Percentiles rank a stretch among this genome's conserved stretches.
Evolutionary conservation across 2,797 vertebrate species (phyloP).

Genomic region (Champsocephalus gunnari): DNA sequence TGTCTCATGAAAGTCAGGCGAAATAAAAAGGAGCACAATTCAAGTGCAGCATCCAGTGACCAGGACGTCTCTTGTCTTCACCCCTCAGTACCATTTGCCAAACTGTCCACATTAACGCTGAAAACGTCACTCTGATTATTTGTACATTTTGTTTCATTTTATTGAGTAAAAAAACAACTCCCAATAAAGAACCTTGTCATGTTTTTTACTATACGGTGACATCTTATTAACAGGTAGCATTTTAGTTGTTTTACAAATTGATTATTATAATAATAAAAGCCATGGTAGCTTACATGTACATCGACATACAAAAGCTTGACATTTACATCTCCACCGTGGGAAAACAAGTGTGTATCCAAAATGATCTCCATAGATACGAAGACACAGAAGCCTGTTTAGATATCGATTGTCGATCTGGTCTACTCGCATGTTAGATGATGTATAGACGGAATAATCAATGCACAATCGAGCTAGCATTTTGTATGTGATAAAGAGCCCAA

Average conservation of each 20-base stretch:
- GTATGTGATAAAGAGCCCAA: too few species aligned
- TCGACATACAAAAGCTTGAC: neutral
- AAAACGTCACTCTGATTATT: neutral
- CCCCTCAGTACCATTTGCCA: neutral
- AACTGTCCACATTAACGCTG: neutral
- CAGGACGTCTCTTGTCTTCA: neutral
- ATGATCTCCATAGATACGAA: conserved; percentile 2
- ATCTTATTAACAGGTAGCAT: neutral
- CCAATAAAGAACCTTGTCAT: neutral
- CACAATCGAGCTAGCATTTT: too few species aligned
- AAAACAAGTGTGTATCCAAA: neutral
- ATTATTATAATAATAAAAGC: neutral
- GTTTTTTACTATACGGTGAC: neutral
- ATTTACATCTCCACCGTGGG: neutral
- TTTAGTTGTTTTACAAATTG: neutral
- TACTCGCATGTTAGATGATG: too few species aligned
- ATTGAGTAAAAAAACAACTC: conserved; percentile 16
- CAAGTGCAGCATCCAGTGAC: too few species aligned
- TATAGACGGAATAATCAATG: too few species aligned
- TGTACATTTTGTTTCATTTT: conserved; percentile 12
- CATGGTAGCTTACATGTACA: neutral
- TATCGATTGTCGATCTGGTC: too few species aligned
- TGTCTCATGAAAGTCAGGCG: neutral
- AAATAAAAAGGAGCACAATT: neutral
- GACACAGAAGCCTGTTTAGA: neutral